Base-by-base conservation (phyloP, 2,888 invertebrate species). In the Caradrina kadenii region DNA sequence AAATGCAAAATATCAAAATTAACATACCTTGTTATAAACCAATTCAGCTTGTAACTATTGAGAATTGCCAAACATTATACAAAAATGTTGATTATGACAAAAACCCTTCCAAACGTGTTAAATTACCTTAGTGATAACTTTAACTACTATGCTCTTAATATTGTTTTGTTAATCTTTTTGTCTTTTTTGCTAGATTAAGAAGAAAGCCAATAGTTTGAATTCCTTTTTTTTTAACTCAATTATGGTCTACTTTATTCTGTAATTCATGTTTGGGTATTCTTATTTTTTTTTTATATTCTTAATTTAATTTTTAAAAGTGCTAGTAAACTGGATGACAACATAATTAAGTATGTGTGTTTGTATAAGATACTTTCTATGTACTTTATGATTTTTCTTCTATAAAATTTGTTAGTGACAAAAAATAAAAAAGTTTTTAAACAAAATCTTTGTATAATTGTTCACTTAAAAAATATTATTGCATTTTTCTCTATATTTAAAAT, bases 31-130 rank as follows among this genome's bases (percentile, higher is more conserved):
- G 58, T 65, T 48, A 39, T 48, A 73, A 67, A 56, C 70, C 76
- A 52, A 52, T 11, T 21, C 55, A 70, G 50, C 39, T 83, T 31
- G 80, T 83, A 10, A 84, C 84, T 17, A 8, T 68, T 17, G 72
- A 80, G 0, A 77, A 83, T 68, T 79, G 58, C 31, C 21, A 72
- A 1, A 60, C 15, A 31, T 59, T 81, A 21, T 81, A 81, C 59
- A 76, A 59, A 50, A 82, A 83, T 63, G 59, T 69, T 54, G 31
- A 72, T 26, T 79, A 79, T 63, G 8, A 11, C 48, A 63, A 26
- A 1, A 60, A 49, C 2, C 26, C 42, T 39, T 21, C 26, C 13
- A 48, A 70, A 45, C 11, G 13, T n/a, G 8, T 8, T 22, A 22
- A 48, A 11, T 4, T 66, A 11, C 7, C 3, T 42, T 48, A 45